Evolutionary conservation across 2,113 vertebrate genomes (phyloP), one percentile per base, ranked within the genome.

Genomic region (Mirza zaza): DNA sequence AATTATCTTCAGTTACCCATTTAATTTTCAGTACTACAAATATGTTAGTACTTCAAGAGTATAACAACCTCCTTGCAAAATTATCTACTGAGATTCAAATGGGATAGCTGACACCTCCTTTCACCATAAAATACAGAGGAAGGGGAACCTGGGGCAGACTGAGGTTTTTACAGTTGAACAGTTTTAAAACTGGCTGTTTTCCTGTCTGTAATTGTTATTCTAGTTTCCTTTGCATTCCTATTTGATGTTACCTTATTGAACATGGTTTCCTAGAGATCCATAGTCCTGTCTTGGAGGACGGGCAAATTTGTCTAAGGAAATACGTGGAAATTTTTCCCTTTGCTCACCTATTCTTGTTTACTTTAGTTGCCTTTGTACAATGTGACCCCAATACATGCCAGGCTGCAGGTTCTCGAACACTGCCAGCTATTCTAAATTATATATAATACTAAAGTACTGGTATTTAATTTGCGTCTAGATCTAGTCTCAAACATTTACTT

Each of bases 251-350:
- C 20, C 15, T 85, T 70, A 32, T 29, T 25, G 12, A 81, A 65
- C 27, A 13, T 29, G 45, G 13, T 50, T 82, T 85, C 21, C 48
- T 0, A 1, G 63, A 23, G 2, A 39, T 36, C 14, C 2, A 0
- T n/a, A 5, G 6, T 23, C 67, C 52, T 79, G 10, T 15, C 0
- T 3, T 48, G 10, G 21, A 87, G 25, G 20, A 45, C 5, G 17
- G 70, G 8, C 1, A 7, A 1, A 3, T 21, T 20, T 39, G 18
- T 73, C 20, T 1, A 3, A 76, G 65, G 13, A 57, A 11, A 5
- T 1, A 8, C 57, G 0, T 23, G 4, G 25, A 4, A 42, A 11
- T 0, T 50, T 21, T 42, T 48, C 45, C 27, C 5, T n/a, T 36
- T 10, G 4, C 52, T 71, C 9, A 0, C 0, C 32, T 12, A 8